Conservation (phyloP, 53 echinoderm and acorn worm genomes). For the Echinometra lucunter region DNA sequence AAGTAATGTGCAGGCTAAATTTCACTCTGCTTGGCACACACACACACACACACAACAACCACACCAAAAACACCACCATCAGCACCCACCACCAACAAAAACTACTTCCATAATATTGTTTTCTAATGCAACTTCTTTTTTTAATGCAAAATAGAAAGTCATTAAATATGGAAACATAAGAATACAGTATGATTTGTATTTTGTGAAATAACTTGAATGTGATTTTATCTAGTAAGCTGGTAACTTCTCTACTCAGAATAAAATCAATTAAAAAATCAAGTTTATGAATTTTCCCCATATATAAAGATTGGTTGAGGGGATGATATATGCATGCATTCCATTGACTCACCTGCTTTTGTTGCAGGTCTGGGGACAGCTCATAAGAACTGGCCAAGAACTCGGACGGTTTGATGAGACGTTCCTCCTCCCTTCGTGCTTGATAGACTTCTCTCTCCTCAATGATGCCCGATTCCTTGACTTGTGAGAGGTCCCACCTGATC, state of each 20-base stretch:
- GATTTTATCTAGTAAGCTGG: too few species aligned
- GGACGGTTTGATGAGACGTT: constrained; percentile 90
- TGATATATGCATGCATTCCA: neutral
- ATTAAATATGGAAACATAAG: too few species aligned
- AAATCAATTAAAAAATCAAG: neutral
- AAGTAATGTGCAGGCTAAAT: neutral
- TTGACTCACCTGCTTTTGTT: constrained; percentile 97
- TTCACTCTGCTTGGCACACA: neutral
- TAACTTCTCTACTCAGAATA: neutral
- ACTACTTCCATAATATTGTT: too few species aligned
- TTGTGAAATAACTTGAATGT: neutral
- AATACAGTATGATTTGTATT: too few species aligned
- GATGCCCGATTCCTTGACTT: constrained; percentile 76
- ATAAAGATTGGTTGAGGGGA: neutral
- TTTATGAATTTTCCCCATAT: neutral
- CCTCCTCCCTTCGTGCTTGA: constrained; percentile 95
- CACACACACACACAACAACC: too few species aligned
- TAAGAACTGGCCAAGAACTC: constrained; percentile 86
- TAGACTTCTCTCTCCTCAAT: constrained; percentile 92
- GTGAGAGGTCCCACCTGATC: constrained; percentile 64
- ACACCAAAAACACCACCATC: too few species aligned
- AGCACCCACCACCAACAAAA: too few species aligned
- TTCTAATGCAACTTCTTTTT: too few species aligned
- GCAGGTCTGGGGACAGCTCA: constrained; percentile 94
- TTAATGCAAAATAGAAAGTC: too few species aligned